Evolutionary conservation across 2,797 vertebrate genomes (phyloP).

Genomic region (Acridotheres tristis): DNA sequence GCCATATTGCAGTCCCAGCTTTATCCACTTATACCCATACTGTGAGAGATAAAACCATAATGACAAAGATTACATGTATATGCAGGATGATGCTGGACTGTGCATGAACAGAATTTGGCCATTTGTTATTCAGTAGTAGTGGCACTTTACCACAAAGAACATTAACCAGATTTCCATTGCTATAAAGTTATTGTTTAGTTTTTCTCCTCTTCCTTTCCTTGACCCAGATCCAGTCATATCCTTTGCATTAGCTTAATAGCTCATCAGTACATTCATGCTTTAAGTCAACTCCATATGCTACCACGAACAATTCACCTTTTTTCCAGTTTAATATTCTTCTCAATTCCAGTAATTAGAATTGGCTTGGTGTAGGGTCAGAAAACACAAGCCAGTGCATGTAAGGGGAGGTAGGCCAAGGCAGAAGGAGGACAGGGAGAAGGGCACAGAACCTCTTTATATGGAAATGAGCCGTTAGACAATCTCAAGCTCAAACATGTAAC

Average conservation of each 20-base stretch:
- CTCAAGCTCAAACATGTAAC: neutral
- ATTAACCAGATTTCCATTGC: neutral
- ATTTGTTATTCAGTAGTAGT: neutral
- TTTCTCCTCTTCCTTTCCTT: neutral
- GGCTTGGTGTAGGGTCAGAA: neutral
- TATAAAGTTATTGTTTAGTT: neutral
- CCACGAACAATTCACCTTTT: neutral
- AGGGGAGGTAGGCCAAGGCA: neutral
- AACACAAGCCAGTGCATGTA: neutral
- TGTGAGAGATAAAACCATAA: neutral
- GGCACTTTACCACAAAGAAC: neutral
- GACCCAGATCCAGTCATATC: neutral
- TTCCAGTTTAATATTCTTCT: conserved; percentile 7
- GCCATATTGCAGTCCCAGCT: neutral
- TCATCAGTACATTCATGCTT: neutral
- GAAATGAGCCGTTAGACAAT: neutral
- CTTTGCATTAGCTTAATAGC: neutral
- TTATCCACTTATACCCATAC: neutral
- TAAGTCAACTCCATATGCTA: neutral
- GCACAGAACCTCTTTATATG: neutral
- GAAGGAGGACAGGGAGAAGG: neutral
- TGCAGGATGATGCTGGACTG: neutral
- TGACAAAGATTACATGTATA: neutral
- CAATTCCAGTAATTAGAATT: neutral
- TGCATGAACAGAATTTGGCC: neutral